phyloP scores from a whole-genome alignment of 2,888 invertebrate genomes.

The Tinea semifulvella region DNA sequence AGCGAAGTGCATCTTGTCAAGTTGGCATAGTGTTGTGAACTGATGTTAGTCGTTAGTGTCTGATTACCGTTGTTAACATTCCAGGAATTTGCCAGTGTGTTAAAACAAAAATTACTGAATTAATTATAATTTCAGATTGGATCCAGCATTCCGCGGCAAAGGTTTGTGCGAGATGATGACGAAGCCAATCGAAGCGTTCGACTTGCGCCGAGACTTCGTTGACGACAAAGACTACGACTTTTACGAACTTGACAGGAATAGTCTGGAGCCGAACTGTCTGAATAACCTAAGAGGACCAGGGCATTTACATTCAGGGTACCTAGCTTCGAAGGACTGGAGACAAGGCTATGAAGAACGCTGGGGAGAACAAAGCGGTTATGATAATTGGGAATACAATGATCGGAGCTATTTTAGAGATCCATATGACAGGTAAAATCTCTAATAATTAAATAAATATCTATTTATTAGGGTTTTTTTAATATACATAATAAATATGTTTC shows the following conservation, averaged over 20 bases:
- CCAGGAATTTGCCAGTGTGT: too few relatives aligned
- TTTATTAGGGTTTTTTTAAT: neutral
- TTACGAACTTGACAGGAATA: slow-evolving; percentile 80
- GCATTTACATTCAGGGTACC: slow-evolving; percentile 36
- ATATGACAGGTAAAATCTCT: neutral
- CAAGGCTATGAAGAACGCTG: slow-evolving; percentile 5
- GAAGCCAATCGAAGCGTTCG: slow-evolving; percentile 74
- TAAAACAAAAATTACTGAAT: neutral
- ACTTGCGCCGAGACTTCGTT: slow-evolving; percentile 67
- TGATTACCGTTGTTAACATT: too few relatives aligned
- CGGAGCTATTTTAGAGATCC: neutral
- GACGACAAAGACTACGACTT: slow-evolving; percentile 81
- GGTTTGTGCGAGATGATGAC: slow-evolving; percentile 82
- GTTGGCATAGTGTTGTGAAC: too few relatives aligned
- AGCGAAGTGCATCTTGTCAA: too few relatives aligned
- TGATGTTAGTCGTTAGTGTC: too few relatives aligned
- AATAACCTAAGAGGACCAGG: slow-evolving; percentile 36
- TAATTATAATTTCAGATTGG: slow-evolving; percentile 58
- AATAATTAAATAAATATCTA: neutral
- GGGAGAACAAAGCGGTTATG: neutral
- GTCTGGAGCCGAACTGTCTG: slow-evolving; percentile 68
- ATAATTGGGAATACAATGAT: slow-evolving; percentile 2
- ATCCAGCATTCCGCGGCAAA: slow-evolving; percentile 73
- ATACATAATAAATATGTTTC: neutral
- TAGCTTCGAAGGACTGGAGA: slow-evolving; percentile 10